Conservation (phyloP, 2,113 vertebrate species). For the Falcunculus frontatus region DNA sequence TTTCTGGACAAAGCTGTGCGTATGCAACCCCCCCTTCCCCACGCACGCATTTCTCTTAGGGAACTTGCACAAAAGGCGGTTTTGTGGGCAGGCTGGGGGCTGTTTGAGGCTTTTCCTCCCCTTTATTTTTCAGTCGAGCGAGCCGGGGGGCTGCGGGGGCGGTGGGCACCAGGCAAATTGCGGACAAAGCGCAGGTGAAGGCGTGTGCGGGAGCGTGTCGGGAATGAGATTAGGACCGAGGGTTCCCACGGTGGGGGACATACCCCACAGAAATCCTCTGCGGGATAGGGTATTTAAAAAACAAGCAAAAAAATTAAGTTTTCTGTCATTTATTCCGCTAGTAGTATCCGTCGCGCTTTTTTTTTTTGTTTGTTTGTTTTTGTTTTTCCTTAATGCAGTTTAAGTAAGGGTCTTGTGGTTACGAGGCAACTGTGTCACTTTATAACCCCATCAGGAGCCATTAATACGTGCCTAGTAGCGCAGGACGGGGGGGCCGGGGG, state of each 20-base stretch:
- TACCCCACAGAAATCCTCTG: neutral
- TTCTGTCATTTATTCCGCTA: neutral
- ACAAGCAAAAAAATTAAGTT: neutral
- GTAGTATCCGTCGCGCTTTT: neutral
- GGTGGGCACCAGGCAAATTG: neutral
- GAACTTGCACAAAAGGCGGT: neutral
- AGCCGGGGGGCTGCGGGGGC: neutral
- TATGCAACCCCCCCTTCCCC: neutral
- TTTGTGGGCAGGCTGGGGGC: neutral
- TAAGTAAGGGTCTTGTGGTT: neutral
- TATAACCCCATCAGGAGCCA: slow-evolving; percentile 1
- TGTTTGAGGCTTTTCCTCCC: neutral
- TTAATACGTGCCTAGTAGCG: neutral
- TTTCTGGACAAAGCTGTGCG: neutral
- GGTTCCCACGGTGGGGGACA: neutral
- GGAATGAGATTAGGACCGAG: neutral
- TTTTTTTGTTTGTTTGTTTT: neutral
- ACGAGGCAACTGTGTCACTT: slow-evolving; percentile 4
- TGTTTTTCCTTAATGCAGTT: neutral
- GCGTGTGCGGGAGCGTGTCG: neutral
- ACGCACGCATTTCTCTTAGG: neutral
- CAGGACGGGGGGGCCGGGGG: neutral
- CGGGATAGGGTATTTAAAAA: neutral
- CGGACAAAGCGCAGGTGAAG: slow-evolving; percentile 53
- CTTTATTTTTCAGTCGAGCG: neutral